These are phyloP conservation scores for Lepilemur septentrionalis DNA, from an alignment of 2,797 vertebrate species.

Conservation along the genomic window DNA sequence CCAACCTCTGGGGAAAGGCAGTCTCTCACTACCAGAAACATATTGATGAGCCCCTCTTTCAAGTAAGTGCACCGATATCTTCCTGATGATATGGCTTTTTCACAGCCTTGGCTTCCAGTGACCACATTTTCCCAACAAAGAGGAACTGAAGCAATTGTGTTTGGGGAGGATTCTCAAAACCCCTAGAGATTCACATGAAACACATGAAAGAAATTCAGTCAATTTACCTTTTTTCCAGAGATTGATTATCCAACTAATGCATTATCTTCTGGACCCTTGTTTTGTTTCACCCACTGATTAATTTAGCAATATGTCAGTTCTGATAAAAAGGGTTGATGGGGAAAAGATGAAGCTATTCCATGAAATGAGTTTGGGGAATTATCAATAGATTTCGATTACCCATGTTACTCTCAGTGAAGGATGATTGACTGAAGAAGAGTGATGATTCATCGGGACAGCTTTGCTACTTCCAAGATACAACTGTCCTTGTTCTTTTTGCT, in stretches of 20 bases:
- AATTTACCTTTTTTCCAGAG: neutral
- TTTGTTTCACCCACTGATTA: slow-evolving; percentile 6
- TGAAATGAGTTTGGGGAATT: slow-evolving; percentile 32
- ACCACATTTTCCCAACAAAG: neutral
- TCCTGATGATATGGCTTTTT: neutral
- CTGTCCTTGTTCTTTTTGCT: neutral
- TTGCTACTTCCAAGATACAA: neutral
- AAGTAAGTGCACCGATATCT: neutral
- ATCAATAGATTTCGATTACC: neutral
- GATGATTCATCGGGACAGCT: neutral
- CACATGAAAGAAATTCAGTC: neutral
- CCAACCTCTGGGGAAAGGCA: neutral
- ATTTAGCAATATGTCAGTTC: slow-evolving; percentile 34
- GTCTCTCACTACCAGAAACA: neutral
- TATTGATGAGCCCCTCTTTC: neutral
- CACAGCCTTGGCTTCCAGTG: neutral
- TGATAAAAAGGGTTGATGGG: neutral
- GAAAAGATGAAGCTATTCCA: neutral
- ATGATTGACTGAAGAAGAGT: neutral
- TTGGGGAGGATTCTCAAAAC: neutral
- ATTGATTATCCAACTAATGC: neutral
- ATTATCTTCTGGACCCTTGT: neutral
- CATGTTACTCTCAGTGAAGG: neutral
- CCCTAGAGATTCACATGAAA: neutral
- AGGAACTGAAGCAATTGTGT: neutral